phyloP scores from a whole-genome alignment of 2,888 invertebrate species.

The Oconnorella tubifera region DNA sequence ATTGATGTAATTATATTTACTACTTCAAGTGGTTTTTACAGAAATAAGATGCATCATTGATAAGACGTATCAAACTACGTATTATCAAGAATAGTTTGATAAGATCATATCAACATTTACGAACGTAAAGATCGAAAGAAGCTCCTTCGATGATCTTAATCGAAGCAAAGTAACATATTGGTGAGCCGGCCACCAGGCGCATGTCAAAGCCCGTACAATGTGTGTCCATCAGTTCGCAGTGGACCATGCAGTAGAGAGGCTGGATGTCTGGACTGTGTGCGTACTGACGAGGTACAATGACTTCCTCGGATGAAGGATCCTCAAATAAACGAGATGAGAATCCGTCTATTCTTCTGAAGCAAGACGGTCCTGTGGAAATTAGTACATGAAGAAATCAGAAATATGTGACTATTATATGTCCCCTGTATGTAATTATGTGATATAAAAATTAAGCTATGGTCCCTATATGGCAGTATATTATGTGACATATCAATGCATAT shows the following conservation, averaged over 20 bases:
- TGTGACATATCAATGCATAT: no score
- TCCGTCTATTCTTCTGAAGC: neutral
- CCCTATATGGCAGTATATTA: no score
- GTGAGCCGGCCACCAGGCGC: neutral
- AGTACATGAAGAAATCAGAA: no score
- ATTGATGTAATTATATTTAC: no score
- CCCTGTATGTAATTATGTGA: no score
- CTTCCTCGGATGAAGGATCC: neutral
- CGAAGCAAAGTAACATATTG: neutral
- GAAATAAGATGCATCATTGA: no score
- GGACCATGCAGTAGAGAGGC: conserved; percentile 1
- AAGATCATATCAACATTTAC: no score
- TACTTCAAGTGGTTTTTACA: no score
- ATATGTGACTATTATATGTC: no score
- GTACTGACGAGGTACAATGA: neutral
- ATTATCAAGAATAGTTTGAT: no score
- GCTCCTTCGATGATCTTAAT: neutral
- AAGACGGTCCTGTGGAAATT: neutral
- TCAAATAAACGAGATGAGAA: neutral
- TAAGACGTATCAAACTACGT: no score
- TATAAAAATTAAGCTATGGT: no score
- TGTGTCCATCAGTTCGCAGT: neutral
- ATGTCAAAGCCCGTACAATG: neutral
- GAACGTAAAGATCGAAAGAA: neutral
- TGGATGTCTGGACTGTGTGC: neutral